A percentile compares a stretch with the other conserved stretches of the same genome.
Evolutionary conservation across 1,140 invertebrate species (phyloP).

Genomic region (Anthonomus grandis): DNA sequence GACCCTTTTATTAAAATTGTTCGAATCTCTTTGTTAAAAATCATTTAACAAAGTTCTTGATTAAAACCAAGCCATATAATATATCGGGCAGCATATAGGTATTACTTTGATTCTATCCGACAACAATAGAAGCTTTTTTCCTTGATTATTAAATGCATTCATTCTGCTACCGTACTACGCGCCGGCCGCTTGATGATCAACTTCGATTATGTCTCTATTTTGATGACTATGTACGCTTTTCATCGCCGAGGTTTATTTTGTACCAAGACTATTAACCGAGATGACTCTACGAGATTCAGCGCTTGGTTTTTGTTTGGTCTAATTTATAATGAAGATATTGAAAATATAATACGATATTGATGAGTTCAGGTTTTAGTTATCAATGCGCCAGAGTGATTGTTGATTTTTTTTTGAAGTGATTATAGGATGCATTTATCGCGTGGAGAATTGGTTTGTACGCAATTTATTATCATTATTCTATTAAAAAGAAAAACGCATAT

Average conservation of each 20-base stretch:
- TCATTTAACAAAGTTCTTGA: too few species aligned
- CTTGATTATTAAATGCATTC: not conserved
- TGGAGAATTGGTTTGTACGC: too few species aligned
- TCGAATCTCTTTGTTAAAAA: too few species aligned
- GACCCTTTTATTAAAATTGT: too few species aligned
- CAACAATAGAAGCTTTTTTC: not conserved
- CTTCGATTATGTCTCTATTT: not conserved
- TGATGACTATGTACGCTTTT: not conserved
- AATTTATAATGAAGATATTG: not conserved
- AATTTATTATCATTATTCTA: too few species aligned
- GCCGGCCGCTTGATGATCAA: not conserved
- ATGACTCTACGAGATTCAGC: not conserved
- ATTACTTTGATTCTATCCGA: too few species aligned
- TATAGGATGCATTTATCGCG: too few species aligned
- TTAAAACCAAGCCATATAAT: too few species aligned
- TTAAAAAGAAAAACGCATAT: too few species aligned
- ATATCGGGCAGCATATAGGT: too few species aligned
- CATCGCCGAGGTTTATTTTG: not conserved
- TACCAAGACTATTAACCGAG: not conserved
- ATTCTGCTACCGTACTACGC: not conserved
- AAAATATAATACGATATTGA: not conserved
- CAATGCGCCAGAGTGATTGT: too few species aligned
- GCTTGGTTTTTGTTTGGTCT: not conserved
- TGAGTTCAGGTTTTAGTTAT: not conserved
- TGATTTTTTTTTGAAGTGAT: too few species aligned